Evolutionary conservation across 2,113 vertebrate genomes (phyloP).

Genomic region (Tenebrosternarchus preto): DNA sequence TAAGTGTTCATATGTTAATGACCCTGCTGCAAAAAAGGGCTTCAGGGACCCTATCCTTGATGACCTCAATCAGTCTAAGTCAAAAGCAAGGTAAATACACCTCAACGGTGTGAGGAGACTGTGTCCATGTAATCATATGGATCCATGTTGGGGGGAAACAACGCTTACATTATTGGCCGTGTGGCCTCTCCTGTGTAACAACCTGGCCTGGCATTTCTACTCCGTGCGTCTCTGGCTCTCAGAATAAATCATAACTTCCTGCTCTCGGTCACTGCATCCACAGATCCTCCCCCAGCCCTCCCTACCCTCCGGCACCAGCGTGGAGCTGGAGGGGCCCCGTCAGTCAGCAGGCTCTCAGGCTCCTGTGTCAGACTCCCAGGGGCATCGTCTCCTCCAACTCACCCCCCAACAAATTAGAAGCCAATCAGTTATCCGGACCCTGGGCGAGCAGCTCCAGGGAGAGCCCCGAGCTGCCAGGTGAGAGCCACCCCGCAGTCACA

Average conservation of each 20-base stretch:
- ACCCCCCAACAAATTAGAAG: slow-evolving; percentile 70
- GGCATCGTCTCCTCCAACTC: slow-evolving; percentile 60
- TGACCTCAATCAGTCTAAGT: slow-evolving; percentile 42
- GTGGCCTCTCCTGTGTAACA: slow-evolving; percentile 33
- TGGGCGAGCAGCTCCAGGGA: slow-evolving; percentile 53
- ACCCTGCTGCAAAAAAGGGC: slow-evolving; percentile 24
- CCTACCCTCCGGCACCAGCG: slow-evolving; percentile 24
- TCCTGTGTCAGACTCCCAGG: slow-evolving; percentile 71
- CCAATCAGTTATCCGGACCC: slow-evolving; percentile 72
- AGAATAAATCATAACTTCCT: slow-evolving; percentile 77
- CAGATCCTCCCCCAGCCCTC: slow-evolving; percentile 66
- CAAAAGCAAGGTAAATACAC: slow-evolving; percentile 33
- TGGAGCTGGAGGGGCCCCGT: slow-evolving; percentile 39
- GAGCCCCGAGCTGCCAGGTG: slow-evolving; percentile 62
- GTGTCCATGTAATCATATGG: slow-evolving; percentile 15
- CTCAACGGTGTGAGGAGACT: slow-evolving; percentile 14
- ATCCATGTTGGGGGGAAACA: slow-evolving; percentile 18
- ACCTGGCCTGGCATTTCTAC: slow-evolving; percentile 43
- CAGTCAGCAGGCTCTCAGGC: slow-evolving; percentile 48
- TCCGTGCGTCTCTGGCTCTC: slow-evolving; percentile 63
- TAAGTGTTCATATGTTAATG: slow-evolving; percentile 29
- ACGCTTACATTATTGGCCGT: slow-evolving; percentile 44
- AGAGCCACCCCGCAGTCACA: slow-evolving; percentile 52
- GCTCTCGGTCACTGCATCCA: slow-evolving; percentile 68
- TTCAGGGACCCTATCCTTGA: slow-evolving; percentile 34